These are phyloP conservation scores for Clamator glandarius DNA, from an alignment of 2,797 vertebrate genomes.

Conservation along the genomic window DNA sequence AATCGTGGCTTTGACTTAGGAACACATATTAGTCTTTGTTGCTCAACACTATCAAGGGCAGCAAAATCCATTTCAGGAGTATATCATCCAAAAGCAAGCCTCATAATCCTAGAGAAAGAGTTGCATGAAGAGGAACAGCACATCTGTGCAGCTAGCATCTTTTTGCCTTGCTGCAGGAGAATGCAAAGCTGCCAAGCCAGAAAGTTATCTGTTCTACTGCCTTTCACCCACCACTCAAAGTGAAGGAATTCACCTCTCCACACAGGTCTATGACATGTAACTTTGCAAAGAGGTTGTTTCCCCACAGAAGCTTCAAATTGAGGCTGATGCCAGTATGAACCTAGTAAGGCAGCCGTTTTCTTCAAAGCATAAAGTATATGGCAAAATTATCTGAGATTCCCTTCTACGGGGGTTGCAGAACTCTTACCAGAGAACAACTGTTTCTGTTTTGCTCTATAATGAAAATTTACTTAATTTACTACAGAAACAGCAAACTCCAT, in stretches of 20 bases:
- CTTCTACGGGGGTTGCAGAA: not conserved
- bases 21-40: not conserved
- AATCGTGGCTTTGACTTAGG: not conserved
- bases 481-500: not conserved
- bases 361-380: not conserved
- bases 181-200: not conserved
- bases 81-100: not conserved
- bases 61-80: not conserved
- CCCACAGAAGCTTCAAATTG: not conserved
- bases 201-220: not conserved
- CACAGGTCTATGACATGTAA: not conserved
- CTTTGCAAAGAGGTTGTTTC: not conserved
- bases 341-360: fast-evolving
- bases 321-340: not conserved
- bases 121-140: not conserved
- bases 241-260: not conserved
- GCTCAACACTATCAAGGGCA: not conserved
- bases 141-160: not conserved
- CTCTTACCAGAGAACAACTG: not conserved
- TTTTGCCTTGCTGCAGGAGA: not conserved
- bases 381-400: not conserved
- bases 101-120: not conserved
- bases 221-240: not conserved
- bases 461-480: not conserved
- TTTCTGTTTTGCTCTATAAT: not conserved